phyloP scores from a whole-genome alignment of 2,797 vertebrate species.

The Orientallactaga sibirica region DNA sequence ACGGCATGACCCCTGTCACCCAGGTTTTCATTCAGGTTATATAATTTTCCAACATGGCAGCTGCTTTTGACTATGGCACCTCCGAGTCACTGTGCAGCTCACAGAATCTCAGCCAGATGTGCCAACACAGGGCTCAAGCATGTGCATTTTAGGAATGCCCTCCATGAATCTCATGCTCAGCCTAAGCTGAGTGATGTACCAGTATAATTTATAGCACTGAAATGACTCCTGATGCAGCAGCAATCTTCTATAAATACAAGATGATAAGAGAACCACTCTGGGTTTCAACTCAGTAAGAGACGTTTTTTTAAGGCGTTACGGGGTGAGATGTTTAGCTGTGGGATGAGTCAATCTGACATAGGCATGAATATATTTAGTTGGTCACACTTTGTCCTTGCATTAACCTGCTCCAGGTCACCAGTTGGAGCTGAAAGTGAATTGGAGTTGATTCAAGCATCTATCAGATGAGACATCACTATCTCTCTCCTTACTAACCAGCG shows the following conservation, averaged over 20 bases:
- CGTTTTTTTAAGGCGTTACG: not conserved
- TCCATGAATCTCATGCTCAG: not conserved
- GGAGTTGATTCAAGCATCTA: not conserved
- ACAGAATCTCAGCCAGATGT: not conserved
- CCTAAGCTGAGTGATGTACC: not conserved
- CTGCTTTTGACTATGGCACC: not conserved
- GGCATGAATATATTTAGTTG: not conserved
- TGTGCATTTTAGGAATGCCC: slow-evolving; percentile 5
- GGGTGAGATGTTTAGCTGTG: not conserved
- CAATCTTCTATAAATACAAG: not conserved
- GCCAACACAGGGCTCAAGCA: not conserved
- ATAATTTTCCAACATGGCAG: not conserved
- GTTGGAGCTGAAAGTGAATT: not conserved
- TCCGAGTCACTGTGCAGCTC: not conserved
- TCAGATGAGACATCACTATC: not conserved
- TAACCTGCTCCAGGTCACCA: not conserved
- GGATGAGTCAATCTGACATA: not conserved
- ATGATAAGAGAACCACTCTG: not conserved
- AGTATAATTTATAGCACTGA: slow-evolving; percentile 28
- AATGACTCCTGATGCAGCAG: not conserved
- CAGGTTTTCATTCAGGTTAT: not conserved
- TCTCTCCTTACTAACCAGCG: not conserved
- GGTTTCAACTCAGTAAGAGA: not conserved
- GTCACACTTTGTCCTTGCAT: not conserved
- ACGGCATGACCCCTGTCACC: not conserved